Conservation (phyloP, 2,797 vertebrate species). For the Rachycentron canadum region DNA sequence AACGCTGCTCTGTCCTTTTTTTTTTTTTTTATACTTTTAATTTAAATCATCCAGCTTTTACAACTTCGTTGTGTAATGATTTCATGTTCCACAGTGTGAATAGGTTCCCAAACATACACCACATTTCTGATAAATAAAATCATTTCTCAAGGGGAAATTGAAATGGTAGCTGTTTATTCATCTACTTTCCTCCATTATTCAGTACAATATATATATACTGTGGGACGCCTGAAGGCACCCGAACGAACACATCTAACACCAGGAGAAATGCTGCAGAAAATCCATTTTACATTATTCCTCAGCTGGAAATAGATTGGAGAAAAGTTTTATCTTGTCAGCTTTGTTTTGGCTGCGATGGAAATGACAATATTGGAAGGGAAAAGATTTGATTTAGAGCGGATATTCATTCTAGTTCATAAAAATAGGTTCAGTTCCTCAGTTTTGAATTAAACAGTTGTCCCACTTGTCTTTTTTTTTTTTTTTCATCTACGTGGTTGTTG, state of each 20-base stretch:
- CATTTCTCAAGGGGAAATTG: slow-evolving; percentile 3
- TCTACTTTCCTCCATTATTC: slow-evolving; percentile 33
- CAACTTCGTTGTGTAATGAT: background rate
- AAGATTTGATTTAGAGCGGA: slow-evolving; percentile 9
- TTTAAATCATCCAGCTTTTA: slow-evolving; percentile 8
- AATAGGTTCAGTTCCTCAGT: background rate
- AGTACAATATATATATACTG: slow-evolving; percentile 10
- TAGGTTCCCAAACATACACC: background rate
- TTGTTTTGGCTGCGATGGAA: slow-evolving; percentile 43
- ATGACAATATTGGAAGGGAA: background rate
- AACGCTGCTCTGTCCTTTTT: background rate
- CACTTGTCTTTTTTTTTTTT: background rate
- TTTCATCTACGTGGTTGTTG: background rate
- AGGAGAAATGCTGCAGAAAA: slow-evolving; percentile 42
- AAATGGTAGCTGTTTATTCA: slow-evolving; percentile 38
- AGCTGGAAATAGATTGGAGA: background rate
- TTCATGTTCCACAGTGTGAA: background rate
- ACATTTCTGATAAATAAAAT: slow-evolving; percentile 16
- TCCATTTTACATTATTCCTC: slow-evolving; percentile 28
- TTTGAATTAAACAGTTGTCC: background rate
- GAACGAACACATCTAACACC: background rate
- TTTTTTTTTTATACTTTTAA: background rate
- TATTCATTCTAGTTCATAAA: slow-evolving; percentile 11
- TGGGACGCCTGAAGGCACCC: slow-evolving; percentile 22
- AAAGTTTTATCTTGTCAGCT: slow-evolving; percentile 37